Conservation (phyloP, 2,113 vertebrate species). For the Spea bombifrons region DNA sequence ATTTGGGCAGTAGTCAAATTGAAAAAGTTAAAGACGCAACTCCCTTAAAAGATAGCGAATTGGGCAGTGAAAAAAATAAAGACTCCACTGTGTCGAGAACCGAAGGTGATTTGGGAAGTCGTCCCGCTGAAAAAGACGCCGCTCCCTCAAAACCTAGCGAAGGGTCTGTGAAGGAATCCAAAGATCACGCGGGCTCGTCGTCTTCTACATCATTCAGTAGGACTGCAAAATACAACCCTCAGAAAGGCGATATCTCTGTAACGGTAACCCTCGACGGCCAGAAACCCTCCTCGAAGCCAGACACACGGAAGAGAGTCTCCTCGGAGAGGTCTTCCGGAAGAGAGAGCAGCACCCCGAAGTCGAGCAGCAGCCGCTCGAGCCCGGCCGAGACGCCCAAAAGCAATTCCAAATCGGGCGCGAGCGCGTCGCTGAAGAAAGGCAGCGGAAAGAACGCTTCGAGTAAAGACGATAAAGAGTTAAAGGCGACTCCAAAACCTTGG, state of each 20-base stretch:
- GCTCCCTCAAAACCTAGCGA: not conserved
- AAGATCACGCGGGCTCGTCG: slow-evolving; percentile 47
- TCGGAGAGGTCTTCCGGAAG: slow-evolving; percentile 48
- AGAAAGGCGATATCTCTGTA: slow-evolving; percentile 36
- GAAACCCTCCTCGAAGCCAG: slow-evolving; percentile 46
- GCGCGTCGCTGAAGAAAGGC: slow-evolving; percentile 48
- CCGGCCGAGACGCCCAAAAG: slow-evolving; percentile 48
- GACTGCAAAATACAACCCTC: slow-evolving; percentile 37
- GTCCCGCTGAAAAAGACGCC: too few relatives aligned
- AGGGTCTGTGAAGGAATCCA: not conserved
- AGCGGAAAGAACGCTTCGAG: slow-evolving; percentile 54
- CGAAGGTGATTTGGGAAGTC: not conserved
- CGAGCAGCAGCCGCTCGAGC: slow-evolving; percentile 37
- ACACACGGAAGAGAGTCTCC: slow-evolving; percentile 42
- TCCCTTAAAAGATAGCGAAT: too few relatives aligned
- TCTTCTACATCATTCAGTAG: slow-evolving; percentile 50
- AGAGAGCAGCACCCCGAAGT: slow-evolving; percentile 35
- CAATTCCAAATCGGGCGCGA: slow-evolving; percentile 49
- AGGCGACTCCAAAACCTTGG: slow-evolving; percentile 55
- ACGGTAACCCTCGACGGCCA: slow-evolving; percentile 50
- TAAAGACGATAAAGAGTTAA: slow-evolving; percentile 59
- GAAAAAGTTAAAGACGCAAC: too few relatives aligned
- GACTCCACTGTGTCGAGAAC: slow-evolving; percentile 26
- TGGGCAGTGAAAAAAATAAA: not conserved
- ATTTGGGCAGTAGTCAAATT: too few relatives aligned